Conservation (phyloP, 2,113 vertebrate species). For the Ptilorrhoa leucosticta region DNA sequence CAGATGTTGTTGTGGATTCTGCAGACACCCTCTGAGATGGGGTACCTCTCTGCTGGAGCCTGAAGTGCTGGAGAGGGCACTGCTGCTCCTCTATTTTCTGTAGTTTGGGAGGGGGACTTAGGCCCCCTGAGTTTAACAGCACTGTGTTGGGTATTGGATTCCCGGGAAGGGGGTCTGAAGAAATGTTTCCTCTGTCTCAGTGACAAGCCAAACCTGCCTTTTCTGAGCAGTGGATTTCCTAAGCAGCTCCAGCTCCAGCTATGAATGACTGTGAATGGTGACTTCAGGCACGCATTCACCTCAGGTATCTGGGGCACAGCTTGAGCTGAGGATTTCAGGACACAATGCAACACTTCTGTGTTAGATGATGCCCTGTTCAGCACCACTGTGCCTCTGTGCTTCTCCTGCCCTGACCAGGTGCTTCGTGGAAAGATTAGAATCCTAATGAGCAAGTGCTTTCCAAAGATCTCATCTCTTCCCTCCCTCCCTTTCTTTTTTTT, state of each 20-base stretch:
- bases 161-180: background rate
- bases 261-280: background rate
- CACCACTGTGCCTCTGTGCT: background rate
- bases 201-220: background rate
- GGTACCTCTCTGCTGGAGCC: background rate
- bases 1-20: background rate
- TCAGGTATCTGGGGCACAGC: background rate
- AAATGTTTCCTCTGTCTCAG: background rate
- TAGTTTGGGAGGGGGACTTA: background rate
- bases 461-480: background rate
- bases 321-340: background rate
- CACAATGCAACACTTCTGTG: background rate
- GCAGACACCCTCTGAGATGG: background rate
- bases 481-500: no score
- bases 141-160: background rate
- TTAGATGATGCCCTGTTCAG: background rate
- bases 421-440: background rate
- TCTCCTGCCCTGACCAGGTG: background rate
- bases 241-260: background rate
- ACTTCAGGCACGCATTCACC: background rate
- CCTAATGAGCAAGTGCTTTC: background rate
- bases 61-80: background rate
- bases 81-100: background rate
- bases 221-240: background rate
- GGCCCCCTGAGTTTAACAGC: background rate